phyloP scores from a whole-genome alignment of 2,888 invertebrate genomes.

The Trissoscelio sp. region DNA sequence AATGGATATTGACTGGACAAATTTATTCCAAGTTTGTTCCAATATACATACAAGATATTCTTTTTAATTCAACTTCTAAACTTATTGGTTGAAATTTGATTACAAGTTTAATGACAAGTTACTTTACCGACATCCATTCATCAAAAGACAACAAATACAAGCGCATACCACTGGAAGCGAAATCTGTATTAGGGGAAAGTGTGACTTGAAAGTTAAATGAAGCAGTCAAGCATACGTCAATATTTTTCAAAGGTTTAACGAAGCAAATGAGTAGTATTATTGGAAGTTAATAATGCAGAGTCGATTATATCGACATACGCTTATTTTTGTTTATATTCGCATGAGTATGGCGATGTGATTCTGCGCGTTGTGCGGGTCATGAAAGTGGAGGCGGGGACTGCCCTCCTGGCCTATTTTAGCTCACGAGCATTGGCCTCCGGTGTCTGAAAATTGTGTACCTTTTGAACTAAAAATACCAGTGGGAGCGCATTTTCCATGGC shows the following conservation, averaged over 20 bases:
- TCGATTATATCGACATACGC: conserved; percentile 38
- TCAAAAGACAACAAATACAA: conserved; percentile 1
- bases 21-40: too few species aligned
- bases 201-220: background rate
- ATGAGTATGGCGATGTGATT: conserved; percentile 51
- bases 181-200: background rate
- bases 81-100: too few species aligned
- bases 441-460: conserved; percentile 60
- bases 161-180: background rate
- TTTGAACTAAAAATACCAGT: conserved; percentile 58
- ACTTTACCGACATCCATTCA: conserved; percentile 14
- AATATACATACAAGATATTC: too few species aligned
- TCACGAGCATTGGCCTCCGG: conserved; percentile 64
- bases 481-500: conserved; percentile 14
- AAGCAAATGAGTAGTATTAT: conserved; percentile 12
- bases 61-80: too few species aligned
- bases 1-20: too few species aligned
- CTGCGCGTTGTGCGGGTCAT: conserved; percentile 62
- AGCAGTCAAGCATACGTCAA: background rate
- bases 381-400: conserved; percentile 65
- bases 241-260: background rate
- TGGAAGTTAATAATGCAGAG: conserved; percentile 27
- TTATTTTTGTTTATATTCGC: conserved; percentile 62
- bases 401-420: conserved; percentile 68
- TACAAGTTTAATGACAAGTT: background rate